Conservation (phyloP, 2,113 vertebrate species). For the Burhinus bistriatus region DNA sequence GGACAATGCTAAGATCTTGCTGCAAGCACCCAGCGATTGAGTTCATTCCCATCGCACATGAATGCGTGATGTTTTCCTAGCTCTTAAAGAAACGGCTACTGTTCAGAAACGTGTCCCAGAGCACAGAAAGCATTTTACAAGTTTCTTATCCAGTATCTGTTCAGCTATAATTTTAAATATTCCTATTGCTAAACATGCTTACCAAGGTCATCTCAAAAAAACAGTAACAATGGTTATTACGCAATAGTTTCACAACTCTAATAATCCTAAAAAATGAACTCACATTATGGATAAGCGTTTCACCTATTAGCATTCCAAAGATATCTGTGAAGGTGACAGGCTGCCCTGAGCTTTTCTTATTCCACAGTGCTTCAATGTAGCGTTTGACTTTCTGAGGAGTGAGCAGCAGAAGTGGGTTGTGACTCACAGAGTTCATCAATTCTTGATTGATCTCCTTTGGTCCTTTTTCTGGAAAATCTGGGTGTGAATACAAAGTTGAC, state of each 20-base stretch:
- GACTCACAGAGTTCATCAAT: slow-evolving; percentile 88
- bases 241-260: neutral
- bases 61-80: neutral
- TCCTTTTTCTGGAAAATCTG: slow-evolving; percentile 89
- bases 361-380: slow-evolving; percentile 94
- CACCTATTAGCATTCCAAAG: slow-evolving; percentile 97
- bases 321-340: slow-evolving; percentile 98
- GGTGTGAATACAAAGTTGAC: slow-evolving; percentile 91
- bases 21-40: neutral
- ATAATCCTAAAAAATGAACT: slow-evolving; percentile 26
- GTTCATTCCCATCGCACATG: neutral
- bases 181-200: neutral
- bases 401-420: slow-evolving; percentile 90
- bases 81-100: neutral
- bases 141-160: neutral
- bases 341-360: slow-evolving; percentile 92
- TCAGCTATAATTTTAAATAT: neutral
- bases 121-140: neutral
- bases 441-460: slow-evolving; percentile 91
- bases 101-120: neutral
- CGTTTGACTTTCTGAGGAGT: slow-evolving; percentile 91
- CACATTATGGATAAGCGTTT: slow-evolving; percentile 92
- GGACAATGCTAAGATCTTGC: neutral
- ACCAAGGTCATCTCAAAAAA: neutral
- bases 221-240: rapidly evolving